Conservation (phyloP, 2,797 vertebrate genomes). For the Labroides dimidiatus region DNA sequence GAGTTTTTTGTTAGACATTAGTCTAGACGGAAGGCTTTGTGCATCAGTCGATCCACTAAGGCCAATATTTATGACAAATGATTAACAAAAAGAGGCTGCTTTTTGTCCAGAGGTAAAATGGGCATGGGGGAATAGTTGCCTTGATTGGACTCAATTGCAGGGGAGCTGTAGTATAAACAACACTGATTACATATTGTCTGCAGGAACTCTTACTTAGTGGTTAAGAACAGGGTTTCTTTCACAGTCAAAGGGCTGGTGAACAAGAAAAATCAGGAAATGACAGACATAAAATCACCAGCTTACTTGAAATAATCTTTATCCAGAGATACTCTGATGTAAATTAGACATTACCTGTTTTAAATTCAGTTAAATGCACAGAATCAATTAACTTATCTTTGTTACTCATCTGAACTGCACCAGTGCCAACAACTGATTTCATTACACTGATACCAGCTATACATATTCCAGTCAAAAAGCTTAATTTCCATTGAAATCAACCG, state of each 20-base stretch:
- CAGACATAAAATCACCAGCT: conserved; percentile 39
- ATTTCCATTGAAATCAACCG: too few relatives aligned
- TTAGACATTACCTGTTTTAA: background rate
- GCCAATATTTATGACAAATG: conserved; percentile 59
- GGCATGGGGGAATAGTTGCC: conserved; percentile 43
- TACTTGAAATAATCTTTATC: conserved; percentile 6
- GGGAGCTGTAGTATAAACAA: conserved; percentile 71
- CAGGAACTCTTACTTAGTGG: conserved; percentile 58
- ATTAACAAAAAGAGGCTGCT: conserved; percentile 55
- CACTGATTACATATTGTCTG: conserved; percentile 75
- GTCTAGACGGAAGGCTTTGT: conserved; percentile 22
- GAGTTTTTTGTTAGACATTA: conserved; percentile 37
- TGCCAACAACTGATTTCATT: too few relatives aligned
- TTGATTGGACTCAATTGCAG: conserved; percentile 76
- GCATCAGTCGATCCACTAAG: conserved; percentile 27
- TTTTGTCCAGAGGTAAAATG: conserved; percentile 57
- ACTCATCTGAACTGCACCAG: conserved; percentile 1
- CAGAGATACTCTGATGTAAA: conserved; percentile 8
- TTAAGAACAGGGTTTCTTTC: conserved; percentile 49
- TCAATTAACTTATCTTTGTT: conserved; percentile 25
- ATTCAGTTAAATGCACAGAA: background rate
- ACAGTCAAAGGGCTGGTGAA: conserved; percentile 32
- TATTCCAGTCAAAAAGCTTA: too few relatives aligned
- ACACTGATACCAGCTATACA: too few relatives aligned
- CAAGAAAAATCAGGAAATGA: conserved; percentile 50